Evolutionary conservation across 2,888 invertebrate species (phyloP).

Genomic region (Brachypalpus laphriformis): DNA sequence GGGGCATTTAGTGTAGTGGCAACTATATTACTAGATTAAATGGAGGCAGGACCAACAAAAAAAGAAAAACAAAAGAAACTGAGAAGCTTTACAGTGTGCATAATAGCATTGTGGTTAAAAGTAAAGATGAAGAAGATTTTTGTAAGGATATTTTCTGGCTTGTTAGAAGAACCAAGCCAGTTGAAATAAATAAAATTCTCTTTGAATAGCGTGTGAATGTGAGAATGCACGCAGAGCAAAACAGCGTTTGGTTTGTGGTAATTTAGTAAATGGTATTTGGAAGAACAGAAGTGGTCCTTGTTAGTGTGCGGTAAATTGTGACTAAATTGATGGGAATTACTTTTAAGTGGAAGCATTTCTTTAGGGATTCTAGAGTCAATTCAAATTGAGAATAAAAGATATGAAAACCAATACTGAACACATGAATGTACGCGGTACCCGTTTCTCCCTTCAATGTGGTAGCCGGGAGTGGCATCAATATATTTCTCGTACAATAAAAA

Average conservation of each 20-base stretch:
- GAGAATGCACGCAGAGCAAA: slow-evolving; percentile 25
- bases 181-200: neutral
- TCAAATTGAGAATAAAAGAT: neutral
- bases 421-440: no score
- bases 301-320: slow-evolving; percentile 32
- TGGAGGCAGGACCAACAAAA: neutral
- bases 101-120: slow-evolving; percentile 41
- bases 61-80: neutral
- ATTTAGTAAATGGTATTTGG: slow-evolving; percentile 43
- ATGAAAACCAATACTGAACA: neutral
- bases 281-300: slow-evolving; percentile 9
- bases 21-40: slow-evolving; percentile 43
- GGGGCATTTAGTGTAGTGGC: slow-evolving; percentile 20
- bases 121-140: slow-evolving; percentile 6
- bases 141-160: slow-evolving; percentile 34
- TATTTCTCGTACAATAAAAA: no score
- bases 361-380: neutral
- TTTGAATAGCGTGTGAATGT: slow-evolving; percentile 38
- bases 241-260: slow-evolving; percentile 42
- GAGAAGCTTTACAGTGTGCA: slow-evolving; percentile 13
- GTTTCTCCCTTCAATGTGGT: no score
- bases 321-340: slow-evolving; percentile 31
- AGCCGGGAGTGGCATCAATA: no score
- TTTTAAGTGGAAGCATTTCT: slow-evolving; percentile 32
- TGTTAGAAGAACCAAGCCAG: slow-evolving; percentile 8